Evolutionary conservation across 2,797 vertebrate genomes (phyloP).

Genomic region (Momotus momota): DNA sequence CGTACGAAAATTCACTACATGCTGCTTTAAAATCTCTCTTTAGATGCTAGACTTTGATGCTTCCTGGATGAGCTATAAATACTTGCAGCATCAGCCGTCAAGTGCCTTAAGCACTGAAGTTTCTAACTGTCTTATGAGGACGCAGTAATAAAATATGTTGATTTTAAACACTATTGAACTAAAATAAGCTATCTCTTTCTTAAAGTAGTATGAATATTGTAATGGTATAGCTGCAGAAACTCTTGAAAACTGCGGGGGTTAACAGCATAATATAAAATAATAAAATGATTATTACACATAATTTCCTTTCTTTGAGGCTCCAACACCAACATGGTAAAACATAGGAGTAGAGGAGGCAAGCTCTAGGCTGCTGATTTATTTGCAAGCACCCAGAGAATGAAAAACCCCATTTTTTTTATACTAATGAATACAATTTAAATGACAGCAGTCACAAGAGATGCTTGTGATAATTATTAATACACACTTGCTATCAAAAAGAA

Average conservation of each 20-base stretch:
- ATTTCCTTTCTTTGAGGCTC: neutral
- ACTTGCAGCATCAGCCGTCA: neutral
- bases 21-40: neutral
- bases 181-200: neutral
- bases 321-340: neutral
- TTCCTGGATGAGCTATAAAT: neutral
- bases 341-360: neutral
- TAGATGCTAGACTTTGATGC: neutral
- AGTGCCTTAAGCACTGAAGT: neutral
- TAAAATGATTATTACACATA: neutral
- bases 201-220: neutral
- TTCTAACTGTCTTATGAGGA: neutral
- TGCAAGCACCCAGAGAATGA: neutral
- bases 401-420: neutral
- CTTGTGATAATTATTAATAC: neutral
- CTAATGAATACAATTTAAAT: neutral
- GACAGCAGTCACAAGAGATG: neutral
- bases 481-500: neutral
- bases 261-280: neutral
- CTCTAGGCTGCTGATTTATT: neutral
- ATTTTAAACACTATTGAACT: neutral
- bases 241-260: neutral
- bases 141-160: neutral
- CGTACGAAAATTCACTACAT: neutral
- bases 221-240: neutral